Conservation (phyloP, 1,140 invertebrate species). For the Metaphire vulgaris region DNA sequence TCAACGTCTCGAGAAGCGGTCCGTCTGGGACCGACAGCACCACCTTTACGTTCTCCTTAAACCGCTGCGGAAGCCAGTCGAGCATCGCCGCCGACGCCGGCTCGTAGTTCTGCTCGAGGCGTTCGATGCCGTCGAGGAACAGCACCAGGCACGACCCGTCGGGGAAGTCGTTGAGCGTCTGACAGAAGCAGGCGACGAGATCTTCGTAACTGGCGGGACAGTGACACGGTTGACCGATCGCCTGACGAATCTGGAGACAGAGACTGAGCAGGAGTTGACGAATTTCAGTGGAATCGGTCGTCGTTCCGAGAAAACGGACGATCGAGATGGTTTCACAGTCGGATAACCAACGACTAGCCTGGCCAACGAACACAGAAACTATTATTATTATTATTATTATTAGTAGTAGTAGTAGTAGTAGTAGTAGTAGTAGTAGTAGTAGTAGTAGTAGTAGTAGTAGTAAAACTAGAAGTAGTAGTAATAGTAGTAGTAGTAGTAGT, state of each 20-base stretch:
- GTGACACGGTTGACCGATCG: constrained; percentile 29
- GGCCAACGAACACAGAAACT: background rate
- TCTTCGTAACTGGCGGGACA: constrained; percentile 38
- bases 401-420: too few species aligned
- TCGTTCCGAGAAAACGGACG: constrained; percentile 88
- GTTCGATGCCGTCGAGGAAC: constrained; percentile 43
- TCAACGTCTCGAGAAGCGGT: constrained; percentile 34
- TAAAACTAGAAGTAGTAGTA: too few species aligned
- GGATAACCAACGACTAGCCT: background rate
- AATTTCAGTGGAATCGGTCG: constrained; percentile 87
- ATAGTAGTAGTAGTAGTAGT: too few species aligned
- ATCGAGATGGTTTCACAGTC: constrained; percentile 56
- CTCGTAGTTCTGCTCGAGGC: constrained; percentile 36
- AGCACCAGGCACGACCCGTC: constrained; percentile 38
- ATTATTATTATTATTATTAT: too few species aligned
- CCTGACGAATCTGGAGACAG: constrained; percentile 60
- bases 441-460: too few species aligned
- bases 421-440: too few species aligned
- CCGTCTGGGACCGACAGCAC: constrained; percentile 39
- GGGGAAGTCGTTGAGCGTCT: constrained; percentile 37
- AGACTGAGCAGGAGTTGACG: constrained; percentile 88
- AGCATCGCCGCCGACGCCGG: constrained; percentile 38
- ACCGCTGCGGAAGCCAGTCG: constrained; percentile 41
- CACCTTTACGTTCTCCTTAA: constrained; percentile 44
- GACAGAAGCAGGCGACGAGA: constrained; percentile 36